phyloP scores from a whole-genome alignment of 2,113 vertebrate species.

The Irena cyanogastra region DNA sequence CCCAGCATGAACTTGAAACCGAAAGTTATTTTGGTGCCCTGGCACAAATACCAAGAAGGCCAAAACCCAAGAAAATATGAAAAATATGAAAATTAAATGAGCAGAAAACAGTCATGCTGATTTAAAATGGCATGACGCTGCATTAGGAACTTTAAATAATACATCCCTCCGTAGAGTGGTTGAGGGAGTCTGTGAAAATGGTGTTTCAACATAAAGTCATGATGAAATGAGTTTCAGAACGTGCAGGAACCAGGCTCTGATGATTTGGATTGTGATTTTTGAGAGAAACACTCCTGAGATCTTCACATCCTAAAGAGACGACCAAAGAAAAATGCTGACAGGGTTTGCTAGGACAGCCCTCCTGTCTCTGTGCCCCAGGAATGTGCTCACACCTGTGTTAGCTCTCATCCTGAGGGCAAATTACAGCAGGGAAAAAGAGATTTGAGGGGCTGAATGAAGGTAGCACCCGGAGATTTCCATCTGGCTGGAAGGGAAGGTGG shows the following conservation, averaged over 20 bases:
- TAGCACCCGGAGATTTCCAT: not conserved
- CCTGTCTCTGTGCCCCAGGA: not conserved
- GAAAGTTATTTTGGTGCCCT: not conserved
- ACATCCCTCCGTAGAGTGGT: rapidly evolving
- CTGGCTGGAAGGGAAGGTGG: not conserved
- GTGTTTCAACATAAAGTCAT: rapidly evolving
- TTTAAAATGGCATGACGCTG: not conserved
- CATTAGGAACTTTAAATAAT: not conserved
- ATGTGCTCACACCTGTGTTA: rapidly evolving
- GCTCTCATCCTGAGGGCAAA: no score
- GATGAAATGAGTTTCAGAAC: not conserved
- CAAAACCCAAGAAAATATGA: rapidly evolving
- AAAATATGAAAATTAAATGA: not conserved
- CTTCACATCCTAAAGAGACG: not conserved
- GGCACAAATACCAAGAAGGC: not conserved
- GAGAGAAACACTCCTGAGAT: not conserved
- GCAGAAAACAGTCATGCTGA: not conserved
- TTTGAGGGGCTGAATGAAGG: not conserved
- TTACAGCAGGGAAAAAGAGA: not conserved
- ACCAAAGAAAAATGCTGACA: not conserved
- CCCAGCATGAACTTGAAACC: not conserved
- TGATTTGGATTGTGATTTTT: not conserved
- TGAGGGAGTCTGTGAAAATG: not conserved
- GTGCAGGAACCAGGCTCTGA: no score
- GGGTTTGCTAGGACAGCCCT: not conserved